These are phyloP conservation scores for Drosophila obscura DNA, from an alignment of 1,140 invertebrate genomes.

Conservation along the genomic window DNA sequence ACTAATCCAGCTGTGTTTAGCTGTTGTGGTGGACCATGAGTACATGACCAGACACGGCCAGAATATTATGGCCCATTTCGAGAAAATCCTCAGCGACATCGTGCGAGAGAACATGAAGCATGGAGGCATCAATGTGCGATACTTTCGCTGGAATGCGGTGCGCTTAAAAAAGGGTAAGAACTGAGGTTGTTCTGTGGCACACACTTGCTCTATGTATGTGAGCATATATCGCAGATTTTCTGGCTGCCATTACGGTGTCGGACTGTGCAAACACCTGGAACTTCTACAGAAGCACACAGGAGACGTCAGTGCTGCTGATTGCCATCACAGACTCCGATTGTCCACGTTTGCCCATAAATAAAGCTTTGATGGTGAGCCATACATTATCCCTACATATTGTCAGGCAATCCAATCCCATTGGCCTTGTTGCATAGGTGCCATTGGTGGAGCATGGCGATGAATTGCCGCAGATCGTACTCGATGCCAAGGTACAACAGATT, in stretches of 20 bases:
- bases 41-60: slow-evolving; percentile 86
- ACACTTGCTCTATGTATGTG: not conserved
- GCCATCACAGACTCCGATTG: slow-evolving; percentile 89
- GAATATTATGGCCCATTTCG: slow-evolving; percentile 85
- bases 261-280: slow-evolving; percentile 89
- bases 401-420: too few species aligned
- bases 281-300: slow-evolving; percentile 86
- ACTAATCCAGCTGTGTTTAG: slow-evolving; percentile 68
- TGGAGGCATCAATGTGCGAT: slow-evolving; percentile 87
- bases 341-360: slow-evolving; percentile 87
- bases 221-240: slow-evolving; percentile 85
- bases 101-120: slow-evolving; percentile 86
- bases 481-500: slow-evolving; percentile 86
- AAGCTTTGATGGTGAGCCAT: slow-evolving; percentile 86
- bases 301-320: slow-evolving; percentile 88
- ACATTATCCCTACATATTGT: not conserved
- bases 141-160: slow-evolving; percentile 87
- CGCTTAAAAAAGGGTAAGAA: slow-evolving; percentile 87
- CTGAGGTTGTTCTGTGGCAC: too few species aligned
- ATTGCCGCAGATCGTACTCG: slow-evolving; percentile 89
- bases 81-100: slow-evolving; percentile 86
- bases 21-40: slow-evolving; percentile 87
- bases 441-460: slow-evolving; percentile 87
- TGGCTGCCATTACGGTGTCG: slow-evolving; percentile 88
- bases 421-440: slow-evolving; percentile 84